Evolutionary conservation across 2,797 vertebrate genomes (phyloP).

Genomic region (Pogoniulus pusillus): DNA sequence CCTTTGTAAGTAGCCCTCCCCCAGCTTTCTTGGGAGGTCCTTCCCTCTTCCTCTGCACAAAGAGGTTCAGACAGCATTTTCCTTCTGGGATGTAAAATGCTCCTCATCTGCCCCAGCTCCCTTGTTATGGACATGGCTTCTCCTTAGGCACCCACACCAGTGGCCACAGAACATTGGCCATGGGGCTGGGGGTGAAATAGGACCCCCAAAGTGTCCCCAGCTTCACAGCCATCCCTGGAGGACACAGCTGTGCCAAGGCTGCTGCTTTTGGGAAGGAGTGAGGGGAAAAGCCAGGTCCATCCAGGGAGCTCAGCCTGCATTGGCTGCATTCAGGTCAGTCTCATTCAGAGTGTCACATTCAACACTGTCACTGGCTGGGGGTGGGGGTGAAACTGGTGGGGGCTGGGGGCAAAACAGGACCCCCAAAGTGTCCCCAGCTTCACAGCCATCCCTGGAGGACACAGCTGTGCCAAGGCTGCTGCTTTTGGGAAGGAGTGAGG

Average conservation of each 20-base stretch:
- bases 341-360: accelerated
- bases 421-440: neutral
- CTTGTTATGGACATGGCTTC: accelerated
- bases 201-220: neutral
- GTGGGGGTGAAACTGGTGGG: too few species aligned
- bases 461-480: accelerated
- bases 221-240: neutral
- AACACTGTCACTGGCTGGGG: neutral
- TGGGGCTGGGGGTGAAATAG: neutral
- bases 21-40: too few species aligned
- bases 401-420: neutral
- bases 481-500: neutral
- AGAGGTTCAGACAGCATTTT: neutral
- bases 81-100: neutral
- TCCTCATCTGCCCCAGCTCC: neutral
- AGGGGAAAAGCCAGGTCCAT: neutral
- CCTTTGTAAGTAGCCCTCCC: too few species aligned
- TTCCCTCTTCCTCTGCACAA: neutral
- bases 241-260: neutral
- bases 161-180: neutral
- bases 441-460: neutral
- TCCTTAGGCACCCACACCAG: neutral
- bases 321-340: neutral
- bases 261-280: accelerated
- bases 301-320: neutral